Evolutionary conservation across 2,797 vertebrate species (phyloP), one percentile per base, ranked within the genome.

Genomic region (Pygocentrus nattereri): DNA sequence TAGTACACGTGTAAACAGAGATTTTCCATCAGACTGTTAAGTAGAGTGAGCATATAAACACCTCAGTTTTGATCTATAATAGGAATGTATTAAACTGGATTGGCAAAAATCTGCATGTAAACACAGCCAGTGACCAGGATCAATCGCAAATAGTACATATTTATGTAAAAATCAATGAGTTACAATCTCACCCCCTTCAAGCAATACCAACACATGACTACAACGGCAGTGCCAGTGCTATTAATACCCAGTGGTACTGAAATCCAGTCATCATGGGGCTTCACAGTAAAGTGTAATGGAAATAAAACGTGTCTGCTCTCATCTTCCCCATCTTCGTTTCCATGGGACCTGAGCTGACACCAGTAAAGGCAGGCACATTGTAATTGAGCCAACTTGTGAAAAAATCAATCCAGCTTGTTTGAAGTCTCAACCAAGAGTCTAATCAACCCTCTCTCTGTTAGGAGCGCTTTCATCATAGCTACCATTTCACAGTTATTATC

Each of bases 401-500:
- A 47, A 80, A 79, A 83, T 80, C 72, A 70, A 80, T 84, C 47
- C 21, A 52, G 23, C 34, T 67, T 38, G 73, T 76, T 84, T 80
- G 82, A 84, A 84, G 82, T 77, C 74, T 67, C 47, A 80, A 76
- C 65, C 78, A 50, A 1, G 21, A 74, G 76, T 75, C 72, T 56
- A 54, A 70, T 79, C 47, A 58, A n/a, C 31, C 50, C 49, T 65
- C 73, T 54, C 58, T 79, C 82, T 62, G 68, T 58, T 76, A 80
- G 67, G 18, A 73, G 52, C 74, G 72, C 82, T 84, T 79, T 83
- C 72, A 83, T 83, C 77, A 71, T 44, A 23, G 56, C 77, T 61
- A 31, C 76, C 27, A 67, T 79, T 79, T 83, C 71, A 79, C 75
- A 75, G 71, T 80, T 77, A 76, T 76, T 76, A 80, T 76, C 59